Evolutionary conservation across 2,113 vertebrate species (phyloP).

Genomic region (Hiodon alosoides): DNA sequence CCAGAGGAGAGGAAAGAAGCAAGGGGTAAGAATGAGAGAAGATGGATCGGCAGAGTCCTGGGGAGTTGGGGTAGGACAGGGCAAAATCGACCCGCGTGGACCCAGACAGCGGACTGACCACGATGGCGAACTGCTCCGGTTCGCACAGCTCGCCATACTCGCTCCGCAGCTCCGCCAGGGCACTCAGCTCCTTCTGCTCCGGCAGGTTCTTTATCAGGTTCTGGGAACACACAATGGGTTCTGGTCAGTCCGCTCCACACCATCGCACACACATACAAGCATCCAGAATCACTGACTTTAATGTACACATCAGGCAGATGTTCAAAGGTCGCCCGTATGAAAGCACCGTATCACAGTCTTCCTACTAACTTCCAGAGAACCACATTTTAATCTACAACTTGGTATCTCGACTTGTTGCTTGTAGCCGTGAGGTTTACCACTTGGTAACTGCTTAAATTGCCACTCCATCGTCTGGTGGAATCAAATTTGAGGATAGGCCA

Average conservation of each 20-base stretch:
- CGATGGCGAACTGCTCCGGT: slow-evolving; percentile 92
- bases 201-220: slow-evolving; percentile 94
- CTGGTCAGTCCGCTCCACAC: slow-evolving; percentile 9
- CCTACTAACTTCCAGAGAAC: too few relatives aligned
- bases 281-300: too few relatives aligned
- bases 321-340: neutral
- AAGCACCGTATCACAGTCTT: too few relatives aligned
- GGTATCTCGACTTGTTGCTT: too few relatives aligned
- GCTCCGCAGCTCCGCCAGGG: slow-evolving; percentile 80
- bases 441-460: too few relatives aligned
- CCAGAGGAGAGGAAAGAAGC: neutral
- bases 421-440: too few relatives aligned
- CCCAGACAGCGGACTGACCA: slow-evolving; percentile 72
- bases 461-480: too few relatives aligned
- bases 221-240: slow-evolving; percentile 58
- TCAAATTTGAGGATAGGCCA: too few relatives aligned
- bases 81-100: slow-evolving; percentile 18
- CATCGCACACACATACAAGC: too few relatives aligned
- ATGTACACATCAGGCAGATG: too few relatives aligned
- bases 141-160: slow-evolving; percentile 92
- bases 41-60: neutral
- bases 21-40: neutral
- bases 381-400: too few relatives aligned
- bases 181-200: slow-evolving; percentile 84
- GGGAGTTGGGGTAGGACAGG: neutral